Conservation (phyloP, 2,113 vertebrate genomes). For the Pogona vitticeps region DNA sequence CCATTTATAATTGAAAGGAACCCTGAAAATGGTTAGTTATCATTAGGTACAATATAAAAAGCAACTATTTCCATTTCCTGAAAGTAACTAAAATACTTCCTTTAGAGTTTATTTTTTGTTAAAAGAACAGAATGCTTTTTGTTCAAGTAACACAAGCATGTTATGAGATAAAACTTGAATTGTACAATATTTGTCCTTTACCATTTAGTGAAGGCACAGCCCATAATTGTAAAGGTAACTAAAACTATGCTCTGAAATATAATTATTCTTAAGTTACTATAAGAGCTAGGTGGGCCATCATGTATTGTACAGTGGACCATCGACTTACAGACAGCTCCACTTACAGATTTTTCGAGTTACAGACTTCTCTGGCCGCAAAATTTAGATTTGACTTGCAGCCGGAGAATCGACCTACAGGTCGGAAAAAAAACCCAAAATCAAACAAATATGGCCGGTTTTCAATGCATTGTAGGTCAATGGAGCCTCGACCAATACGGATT, state of each 20-base stretch:
- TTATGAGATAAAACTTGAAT: not conserved
- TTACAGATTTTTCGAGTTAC: no score
- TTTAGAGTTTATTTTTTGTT: not conserved
- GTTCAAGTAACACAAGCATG: not conserved
- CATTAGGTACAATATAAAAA: conserved; percentile 12
- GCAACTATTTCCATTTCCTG: not conserved
- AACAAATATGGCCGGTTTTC: no score
- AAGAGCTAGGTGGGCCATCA: no score
- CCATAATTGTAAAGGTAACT: not conserved
- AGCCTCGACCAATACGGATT: no score
- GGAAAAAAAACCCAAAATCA: no score
- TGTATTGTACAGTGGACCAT: no score
- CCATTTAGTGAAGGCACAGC: not conserved
- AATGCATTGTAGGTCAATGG: no score
- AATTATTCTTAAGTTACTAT: not conserved
- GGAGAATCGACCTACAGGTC: no score
- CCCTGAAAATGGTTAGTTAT: conserved; percentile 6
- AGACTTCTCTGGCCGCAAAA: no score
- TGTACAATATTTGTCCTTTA: not conserved
- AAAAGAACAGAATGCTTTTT: not conserved
- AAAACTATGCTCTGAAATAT: not conserved
- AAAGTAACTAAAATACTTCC: not conserved
- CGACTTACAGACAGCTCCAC: no score
- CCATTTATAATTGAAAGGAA: no score
- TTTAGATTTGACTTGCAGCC: no score